phyloP scores from a whole-genome alignment of 2,888 invertebrate genomes.

The Chrysina gloriosa region DNA sequence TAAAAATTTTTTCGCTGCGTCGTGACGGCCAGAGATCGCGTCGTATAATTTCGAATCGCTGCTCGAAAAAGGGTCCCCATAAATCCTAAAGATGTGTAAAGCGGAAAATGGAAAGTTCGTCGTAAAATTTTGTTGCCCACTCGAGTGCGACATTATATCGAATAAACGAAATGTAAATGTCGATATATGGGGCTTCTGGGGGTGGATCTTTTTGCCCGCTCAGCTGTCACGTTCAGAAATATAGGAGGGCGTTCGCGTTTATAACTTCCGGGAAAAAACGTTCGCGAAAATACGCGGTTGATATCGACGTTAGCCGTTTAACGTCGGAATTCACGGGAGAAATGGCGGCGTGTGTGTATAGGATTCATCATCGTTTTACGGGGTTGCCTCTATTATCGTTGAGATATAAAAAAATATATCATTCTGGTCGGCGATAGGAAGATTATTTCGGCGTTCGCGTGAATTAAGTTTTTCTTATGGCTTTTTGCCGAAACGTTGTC shows the following conservation, averaged over 20 bases:
- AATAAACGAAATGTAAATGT: constrained; percentile 35
- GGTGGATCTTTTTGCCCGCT: constrained; percentile 12
- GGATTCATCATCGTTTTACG: no score
- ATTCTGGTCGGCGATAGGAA: no score
- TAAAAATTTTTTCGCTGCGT: neutral
- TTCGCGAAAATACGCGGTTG: neutral
- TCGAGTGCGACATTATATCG: constrained; percentile 35
- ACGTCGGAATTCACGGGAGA: no score
- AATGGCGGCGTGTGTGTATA: no score
- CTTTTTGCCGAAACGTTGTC: no score
- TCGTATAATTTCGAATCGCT: constrained; percentile 2
- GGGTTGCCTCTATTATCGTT: no score
- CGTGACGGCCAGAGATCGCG: neutral
- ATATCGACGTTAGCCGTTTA: neutral
- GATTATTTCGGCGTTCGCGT: no score
- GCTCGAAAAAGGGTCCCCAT: constrained; percentile 13
- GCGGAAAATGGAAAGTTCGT: constrained; percentile 35
- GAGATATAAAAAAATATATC: no score
- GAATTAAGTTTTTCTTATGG: no score
- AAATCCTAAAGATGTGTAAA: constrained; percentile 35
- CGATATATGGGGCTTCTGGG: constrained; percentile 28
- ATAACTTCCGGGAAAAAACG: neutral
- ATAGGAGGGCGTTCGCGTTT: neutral
- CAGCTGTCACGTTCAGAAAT: constrained; percentile 30
- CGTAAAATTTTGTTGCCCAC: constrained; percentile 33